Base-by-base conservation (phyloP, 2,888 invertebrate species). In the Liodrosophila aerea region DNA sequence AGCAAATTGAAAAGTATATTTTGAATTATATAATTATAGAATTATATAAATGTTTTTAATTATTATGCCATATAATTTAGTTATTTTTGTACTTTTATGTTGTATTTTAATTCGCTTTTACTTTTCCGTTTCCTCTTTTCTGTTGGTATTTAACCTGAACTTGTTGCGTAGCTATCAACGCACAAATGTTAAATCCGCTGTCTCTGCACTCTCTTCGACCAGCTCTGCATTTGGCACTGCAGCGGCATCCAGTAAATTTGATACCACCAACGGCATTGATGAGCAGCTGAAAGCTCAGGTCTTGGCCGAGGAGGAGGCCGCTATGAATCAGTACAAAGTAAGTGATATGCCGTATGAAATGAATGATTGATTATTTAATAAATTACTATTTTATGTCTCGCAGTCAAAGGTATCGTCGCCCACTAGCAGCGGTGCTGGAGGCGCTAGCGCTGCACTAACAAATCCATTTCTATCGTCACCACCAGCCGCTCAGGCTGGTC, bases 241-340 rank as follows among this genome's bases (percentile, higher is more conserved):
- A 59, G 95, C 95, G 50, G 93, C 94, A 41, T 94, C 94, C 53
- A 92, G 94, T 29, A 93, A 94, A 50, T 92, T 94, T 67, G 94
- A 94, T 87, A 89, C 92, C 88, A 91, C 93, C 65, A 95, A 95
- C 85, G 95, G 94, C 52, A 94, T 97, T 62, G 97, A 97, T 87
- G 98, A 98, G 87, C 93, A 93, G 53, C 92, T 97, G 60, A 94
- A 94, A 87, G 94, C 95, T 84, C 95, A 96, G 89, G 96, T 95
- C 33, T 91, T 99, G 61, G 98, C 98, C 22, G 98, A 99, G 88
- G 99, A 99, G 89, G 98, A 98, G 89, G 97, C 97, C 18, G 96
- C 96, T 53, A 95, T 99, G 93, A 97, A 96, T 90, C 96, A 97
- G 90, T 96, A 97, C 90, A 98, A 98, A 94, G 98, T 97, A 89